Conservation (phyloP, 1,140 invertebrate genomes). For the Andrena cerasifolii region DNA sequence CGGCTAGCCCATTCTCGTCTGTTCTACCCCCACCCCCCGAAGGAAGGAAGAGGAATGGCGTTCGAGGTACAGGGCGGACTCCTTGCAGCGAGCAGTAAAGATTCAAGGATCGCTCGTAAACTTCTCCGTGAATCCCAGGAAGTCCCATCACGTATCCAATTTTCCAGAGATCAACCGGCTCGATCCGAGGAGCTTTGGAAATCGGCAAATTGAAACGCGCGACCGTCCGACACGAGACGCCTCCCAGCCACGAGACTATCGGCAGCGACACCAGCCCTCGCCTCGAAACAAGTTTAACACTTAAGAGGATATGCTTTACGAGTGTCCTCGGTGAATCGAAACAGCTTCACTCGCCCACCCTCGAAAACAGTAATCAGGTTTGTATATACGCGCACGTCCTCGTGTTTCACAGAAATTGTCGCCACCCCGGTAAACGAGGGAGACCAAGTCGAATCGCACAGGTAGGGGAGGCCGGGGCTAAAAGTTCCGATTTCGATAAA, state of each 20-base stretch:
- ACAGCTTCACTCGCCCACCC: not conserved
- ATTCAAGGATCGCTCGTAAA: conserved; percentile 71
- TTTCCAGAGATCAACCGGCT: conserved; percentile 77
- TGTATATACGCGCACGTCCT: too few relatives aligned
- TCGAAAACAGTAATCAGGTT: not conserved
- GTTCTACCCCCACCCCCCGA: too few relatives aligned
- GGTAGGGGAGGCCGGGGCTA: too few relatives aligned
- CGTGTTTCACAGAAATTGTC: too few relatives aligned
- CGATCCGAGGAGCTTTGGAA: conserved; percentile 75
- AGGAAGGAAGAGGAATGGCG: conserved; percentile 32
- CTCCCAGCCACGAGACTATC: conserved; percentile 34
- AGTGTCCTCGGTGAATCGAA: not conserved
- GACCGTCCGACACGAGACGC: conserved; percentile 36
- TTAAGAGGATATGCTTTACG: not conserved
- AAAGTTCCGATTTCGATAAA: too few relatives aligned
- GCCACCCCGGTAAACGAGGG: too few relatives aligned
- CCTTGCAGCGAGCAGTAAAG: conserved; percentile 55
- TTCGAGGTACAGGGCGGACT: conserved; percentile 34
- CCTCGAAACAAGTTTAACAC: conserved; percentile 12
- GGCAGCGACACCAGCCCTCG: conserved; percentile 9
- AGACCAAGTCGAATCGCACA: too few relatives aligned
- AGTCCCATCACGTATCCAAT: conserved; percentile 81
- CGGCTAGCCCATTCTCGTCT: not conserved
- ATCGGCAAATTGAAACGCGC: conserved; percentile 73
- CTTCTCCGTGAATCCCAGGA: conserved; percentile 67